A percentile compares a stretch with the other conserved stretches of the same genome.
phyloP scores from a whole-genome alignment of 2,113 vertebrate genomes.

The Tinamus guttatus region DNA sequence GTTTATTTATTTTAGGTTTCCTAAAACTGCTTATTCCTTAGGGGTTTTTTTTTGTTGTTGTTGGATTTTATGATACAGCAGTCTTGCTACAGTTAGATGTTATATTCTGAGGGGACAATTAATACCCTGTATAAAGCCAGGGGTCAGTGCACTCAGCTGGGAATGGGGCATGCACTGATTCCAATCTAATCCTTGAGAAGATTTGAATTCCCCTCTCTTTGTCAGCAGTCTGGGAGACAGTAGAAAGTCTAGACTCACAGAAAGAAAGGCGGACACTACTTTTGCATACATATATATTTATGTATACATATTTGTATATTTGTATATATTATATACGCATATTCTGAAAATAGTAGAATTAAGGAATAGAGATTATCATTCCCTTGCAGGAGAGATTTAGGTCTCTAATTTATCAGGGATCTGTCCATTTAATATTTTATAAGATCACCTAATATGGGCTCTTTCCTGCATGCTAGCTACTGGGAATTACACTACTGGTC shows the following conservation, averaged over 20 bases:
- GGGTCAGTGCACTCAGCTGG: accelerated
- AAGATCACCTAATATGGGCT: neutral
- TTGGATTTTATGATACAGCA: neutral
- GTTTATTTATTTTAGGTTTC: constrained; percentile 36
- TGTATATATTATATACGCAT: too few relatives aligned
- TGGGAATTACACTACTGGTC: neutral
- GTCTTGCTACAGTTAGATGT: neutral
- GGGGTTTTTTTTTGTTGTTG: neutral
- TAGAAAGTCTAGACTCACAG: too few relatives aligned
- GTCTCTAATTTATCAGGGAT: neutral
- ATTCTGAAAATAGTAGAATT: neutral
- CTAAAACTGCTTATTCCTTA: constrained; percentile 10
- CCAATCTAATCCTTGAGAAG: too few relatives aligned
- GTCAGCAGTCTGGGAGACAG: too few relatives aligned
- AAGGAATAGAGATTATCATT: neutral
- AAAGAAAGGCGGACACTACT: neutral
- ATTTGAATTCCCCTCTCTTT: neutral
- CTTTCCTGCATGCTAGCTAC: neutral
- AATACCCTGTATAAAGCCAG: neutral
- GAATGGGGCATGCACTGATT: accelerated
- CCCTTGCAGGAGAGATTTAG: neutral
- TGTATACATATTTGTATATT: too few relatives aligned
- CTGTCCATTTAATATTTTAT: too few relatives aligned
- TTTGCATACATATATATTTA: neutral
- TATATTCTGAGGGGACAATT: neutral